A percentile compares a stretch with the other conserved stretches of the same genome.
These are phyloP conservation scores for Lithophane leautieri DNA, from an alignment of 2,888 invertebrate genomes.

Conservation along the genomic window DNA sequence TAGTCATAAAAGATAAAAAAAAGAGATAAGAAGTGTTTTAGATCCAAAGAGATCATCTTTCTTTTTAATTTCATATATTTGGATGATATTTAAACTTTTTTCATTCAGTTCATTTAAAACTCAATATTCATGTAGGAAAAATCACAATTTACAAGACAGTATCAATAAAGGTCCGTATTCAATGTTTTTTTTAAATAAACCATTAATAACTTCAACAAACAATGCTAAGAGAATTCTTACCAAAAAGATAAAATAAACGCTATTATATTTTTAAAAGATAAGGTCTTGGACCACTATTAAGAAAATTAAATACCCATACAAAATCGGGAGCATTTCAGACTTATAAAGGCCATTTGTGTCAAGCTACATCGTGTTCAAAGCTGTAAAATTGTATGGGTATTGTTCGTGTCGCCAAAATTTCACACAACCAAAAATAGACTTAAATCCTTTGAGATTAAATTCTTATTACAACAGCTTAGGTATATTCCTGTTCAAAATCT, in stretches of 20 bases:
- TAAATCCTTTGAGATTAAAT: conserved; percentile 28
- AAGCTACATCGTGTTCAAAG: conserved; percentile 72
- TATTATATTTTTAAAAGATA: conserved; percentile 51
- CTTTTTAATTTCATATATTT: background rate
- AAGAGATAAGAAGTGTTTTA: too few species aligned
- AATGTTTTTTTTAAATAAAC: conserved; percentile 8
- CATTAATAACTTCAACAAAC: conserved; percentile 56
- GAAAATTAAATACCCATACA: conserved; percentile 75
- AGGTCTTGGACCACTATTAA: conserved; percentile 55
- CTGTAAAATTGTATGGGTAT: conserved; percentile 79
- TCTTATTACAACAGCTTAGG: conserved; percentile 16
- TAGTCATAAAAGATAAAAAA: background rate
- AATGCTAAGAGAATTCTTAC: conserved; percentile 52
- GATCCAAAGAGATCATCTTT: background rate
- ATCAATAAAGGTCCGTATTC: background rate
- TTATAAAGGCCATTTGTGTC: conserved; percentile 71
- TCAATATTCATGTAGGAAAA: background rate
- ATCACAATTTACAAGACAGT: background rate
- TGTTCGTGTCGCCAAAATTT: conserved; percentile 67
- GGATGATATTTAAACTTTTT: background rate
- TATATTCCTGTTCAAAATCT: conserved; percentile 37
- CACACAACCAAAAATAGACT: conserved; percentile 35
- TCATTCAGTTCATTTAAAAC: background rate
- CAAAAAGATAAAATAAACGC: conserved; percentile 48
- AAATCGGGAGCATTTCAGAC: conserved; percentile 71